These are phyloP conservation scores for Melozone crissalis DNA, from an alignment of 2,113 vertebrate genomes.

Conservation along the genomic window DNA sequence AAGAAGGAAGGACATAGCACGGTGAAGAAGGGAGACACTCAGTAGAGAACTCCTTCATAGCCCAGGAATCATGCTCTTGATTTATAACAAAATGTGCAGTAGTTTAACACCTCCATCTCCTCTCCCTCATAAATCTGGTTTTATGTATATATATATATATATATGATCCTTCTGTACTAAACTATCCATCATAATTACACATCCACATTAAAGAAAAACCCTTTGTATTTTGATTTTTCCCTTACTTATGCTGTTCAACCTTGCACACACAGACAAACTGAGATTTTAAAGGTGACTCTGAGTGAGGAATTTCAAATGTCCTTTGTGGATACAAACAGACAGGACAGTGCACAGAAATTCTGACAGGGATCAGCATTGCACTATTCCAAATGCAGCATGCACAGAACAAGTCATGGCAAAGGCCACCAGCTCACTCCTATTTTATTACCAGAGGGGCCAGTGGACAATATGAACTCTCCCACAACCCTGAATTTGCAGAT, in stretches of 20 bases:
- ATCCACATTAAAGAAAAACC: not conserved
- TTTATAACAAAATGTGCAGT: not conserved
- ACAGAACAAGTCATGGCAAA: not conserved
- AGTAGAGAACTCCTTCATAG: not conserved
- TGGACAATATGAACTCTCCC: not conserved
- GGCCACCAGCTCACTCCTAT: not conserved
- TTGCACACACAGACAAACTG: not conserved
- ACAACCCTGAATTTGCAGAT: not conserved
- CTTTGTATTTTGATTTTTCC: not conserved
- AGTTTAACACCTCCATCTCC: not conserved
- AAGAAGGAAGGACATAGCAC: not conserved
- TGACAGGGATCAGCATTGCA: not conserved
- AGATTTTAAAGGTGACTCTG: conserved; percentile 15
- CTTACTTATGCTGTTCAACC: not conserved
- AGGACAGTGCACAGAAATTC: not conserved
- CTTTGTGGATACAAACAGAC: not conserved
- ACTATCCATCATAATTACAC: not conserved
- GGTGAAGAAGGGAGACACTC: not conserved
- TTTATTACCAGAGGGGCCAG: not conserved
- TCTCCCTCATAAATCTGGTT: conserved; percentile 1
- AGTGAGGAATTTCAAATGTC: not conserved
- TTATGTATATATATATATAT: not conserved
- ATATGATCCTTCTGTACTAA: not conserved
- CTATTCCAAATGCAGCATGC: not conserved
- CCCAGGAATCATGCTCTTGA: not conserved